These are phyloP conservation scores for Mesocentrotus franciscanus DNA, from an alignment of 53 echinoderm and acorn worm species.

Conservation along the genomic window DNA sequence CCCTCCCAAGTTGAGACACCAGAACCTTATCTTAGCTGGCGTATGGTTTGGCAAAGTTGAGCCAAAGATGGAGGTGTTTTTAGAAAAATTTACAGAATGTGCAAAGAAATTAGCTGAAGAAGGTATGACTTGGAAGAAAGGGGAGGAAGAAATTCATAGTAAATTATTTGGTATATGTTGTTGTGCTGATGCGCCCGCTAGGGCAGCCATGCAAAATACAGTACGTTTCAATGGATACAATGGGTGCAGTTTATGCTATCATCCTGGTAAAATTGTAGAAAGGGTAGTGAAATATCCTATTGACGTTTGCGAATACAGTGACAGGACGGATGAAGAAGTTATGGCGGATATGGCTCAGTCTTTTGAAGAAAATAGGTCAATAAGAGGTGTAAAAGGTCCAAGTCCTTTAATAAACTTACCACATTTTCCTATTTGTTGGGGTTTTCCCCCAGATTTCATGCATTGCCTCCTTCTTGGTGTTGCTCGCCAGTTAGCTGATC, in stretches of 20 bases:
- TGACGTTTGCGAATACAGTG: background rate
- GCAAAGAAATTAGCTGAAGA: background rate
- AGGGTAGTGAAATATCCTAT: conserved; percentile 42
- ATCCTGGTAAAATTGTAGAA: conserved; percentile 67
- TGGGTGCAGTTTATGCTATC: conserved; percentile 73
- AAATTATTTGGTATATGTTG: conserved; percentile 72
- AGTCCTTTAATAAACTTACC: conserved; percentile 61
- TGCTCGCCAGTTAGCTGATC: background rate
- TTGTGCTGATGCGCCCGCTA: conserved; percentile 72
- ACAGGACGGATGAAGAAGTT: background rate
- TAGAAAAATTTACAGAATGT: too few species aligned
- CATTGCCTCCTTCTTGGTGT: conserved; percentile 62
- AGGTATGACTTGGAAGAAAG: background rate
- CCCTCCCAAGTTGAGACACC: conserved; percentile 67
- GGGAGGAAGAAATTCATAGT: conserved; percentile 34
- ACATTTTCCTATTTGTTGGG: conserved; percentile 63
- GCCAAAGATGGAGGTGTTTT: conserved; percentile 60
- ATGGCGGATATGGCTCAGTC: background rate
- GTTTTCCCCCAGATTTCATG: conserved; percentile 72
- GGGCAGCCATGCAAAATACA: conserved; percentile 70
- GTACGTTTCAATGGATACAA: conserved; percentile 75
- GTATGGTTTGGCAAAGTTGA: conserved; percentile 72
- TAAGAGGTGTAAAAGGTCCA: conserved; percentile 59
- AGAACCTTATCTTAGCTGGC: conserved; percentile 70
- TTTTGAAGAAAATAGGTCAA: background rate